Evolutionary conservation across 2,797 vertebrate species (phyloP).

Genomic region (Sarcoramphus papa): DNA sequence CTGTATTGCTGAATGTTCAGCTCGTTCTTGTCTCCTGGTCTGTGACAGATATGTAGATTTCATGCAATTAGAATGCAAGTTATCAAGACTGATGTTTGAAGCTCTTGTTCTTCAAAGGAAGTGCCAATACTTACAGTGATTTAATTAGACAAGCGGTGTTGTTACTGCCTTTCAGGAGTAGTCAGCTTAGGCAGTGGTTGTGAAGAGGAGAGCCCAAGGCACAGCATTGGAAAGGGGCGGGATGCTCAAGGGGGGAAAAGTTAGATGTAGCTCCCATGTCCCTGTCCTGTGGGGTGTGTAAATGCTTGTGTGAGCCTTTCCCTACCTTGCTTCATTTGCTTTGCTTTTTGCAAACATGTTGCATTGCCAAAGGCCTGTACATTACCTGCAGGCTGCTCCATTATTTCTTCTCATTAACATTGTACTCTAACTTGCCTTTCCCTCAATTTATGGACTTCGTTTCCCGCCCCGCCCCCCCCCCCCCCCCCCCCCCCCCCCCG

Average conservation of each 20-base stretch:
- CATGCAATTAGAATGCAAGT: background rate
- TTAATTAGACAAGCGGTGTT: background rate
- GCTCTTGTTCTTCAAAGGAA: background rate
- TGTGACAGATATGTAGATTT: background rate
- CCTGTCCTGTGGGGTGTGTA: background rate
- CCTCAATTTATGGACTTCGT: background rate
- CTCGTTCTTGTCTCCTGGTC: background rate
- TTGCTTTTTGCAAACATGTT: background rate
- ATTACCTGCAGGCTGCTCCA: background rate
- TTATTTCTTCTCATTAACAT: background rate
- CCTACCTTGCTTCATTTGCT: background rate
- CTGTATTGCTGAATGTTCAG: background rate
- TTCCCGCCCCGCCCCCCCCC: background rate
- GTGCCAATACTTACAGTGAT: background rate
- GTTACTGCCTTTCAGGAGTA: background rate
- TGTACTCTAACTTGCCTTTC: background rate
- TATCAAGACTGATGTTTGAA: background rate
- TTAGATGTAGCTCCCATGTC: background rate
- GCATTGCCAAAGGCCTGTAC: background rate
- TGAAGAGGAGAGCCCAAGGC: background rate
- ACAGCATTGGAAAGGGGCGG: background rate
- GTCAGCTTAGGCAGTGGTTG: background rate
- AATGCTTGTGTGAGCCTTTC: background rate
- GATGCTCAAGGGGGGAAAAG: background rate
- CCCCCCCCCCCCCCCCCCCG: too few species aligned